These are phyloP conservation scores for Dinomys branickii DNA, from an alignment of 2,113 vertebrate species.

Conservation along the genomic window DNA sequence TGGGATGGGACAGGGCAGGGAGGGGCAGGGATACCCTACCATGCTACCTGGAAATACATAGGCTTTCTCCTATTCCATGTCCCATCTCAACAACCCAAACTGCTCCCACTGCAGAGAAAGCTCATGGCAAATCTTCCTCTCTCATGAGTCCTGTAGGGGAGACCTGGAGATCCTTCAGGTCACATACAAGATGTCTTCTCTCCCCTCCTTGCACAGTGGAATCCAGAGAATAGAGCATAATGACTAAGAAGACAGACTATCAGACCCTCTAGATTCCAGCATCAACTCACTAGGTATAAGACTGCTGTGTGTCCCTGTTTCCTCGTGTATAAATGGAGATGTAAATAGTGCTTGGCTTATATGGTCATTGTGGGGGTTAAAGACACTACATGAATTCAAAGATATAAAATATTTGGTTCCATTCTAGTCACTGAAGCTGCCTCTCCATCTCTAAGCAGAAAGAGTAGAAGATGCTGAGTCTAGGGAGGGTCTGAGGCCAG, in stretches of 20 bases:
- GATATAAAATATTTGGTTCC: neutral
- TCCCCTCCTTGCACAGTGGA: too few species aligned
- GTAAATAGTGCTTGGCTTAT: neutral
- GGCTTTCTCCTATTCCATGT: neutral
- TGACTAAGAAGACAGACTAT: neutral
- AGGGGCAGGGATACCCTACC: neutral
- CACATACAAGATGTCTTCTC: neutral
- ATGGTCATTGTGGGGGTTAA: neutral
- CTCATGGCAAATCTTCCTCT: neutral
- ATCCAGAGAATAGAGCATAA: fast-evolving
- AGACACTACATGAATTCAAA: neutral
- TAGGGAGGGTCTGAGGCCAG: neutral
- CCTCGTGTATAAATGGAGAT: neutral
- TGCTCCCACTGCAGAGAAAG: neutral
- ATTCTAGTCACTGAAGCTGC: neutral
- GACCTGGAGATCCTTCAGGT: neutral
- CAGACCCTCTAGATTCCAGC: neutral
- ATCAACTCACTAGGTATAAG: neutral
- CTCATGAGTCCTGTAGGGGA: too few species aligned
- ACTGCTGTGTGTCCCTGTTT: neutral
- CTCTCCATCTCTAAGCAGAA: neutral
- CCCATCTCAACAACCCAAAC: neutral
- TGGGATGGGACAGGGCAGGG: too few species aligned
- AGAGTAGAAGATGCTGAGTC: neutral
- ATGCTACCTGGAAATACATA: neutral